Base-by-base conservation (phyloP, 30 jellyfish, hydroid and myxozoan species). In the Hydractinia symbiolongicarpus region DNA sequence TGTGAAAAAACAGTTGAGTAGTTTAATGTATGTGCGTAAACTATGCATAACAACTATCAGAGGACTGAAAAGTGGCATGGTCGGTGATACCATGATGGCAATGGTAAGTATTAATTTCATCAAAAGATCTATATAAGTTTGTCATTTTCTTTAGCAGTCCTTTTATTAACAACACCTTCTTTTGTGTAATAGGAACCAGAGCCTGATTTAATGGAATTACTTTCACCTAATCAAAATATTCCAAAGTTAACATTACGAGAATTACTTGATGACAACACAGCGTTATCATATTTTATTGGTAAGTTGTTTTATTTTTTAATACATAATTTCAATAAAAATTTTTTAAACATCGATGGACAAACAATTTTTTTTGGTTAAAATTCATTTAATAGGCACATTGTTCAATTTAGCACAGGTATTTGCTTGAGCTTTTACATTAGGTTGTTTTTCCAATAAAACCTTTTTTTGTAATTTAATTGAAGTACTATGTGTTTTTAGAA, bases 21-120 rank as follows among this genome's bases (percentile, higher is more conserved):
- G 98, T 58, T 68, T 93, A 66, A 84, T 93, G 96, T 93, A 86
- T 88, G 91, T 93, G 8, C 94, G 98, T 55, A 93, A 93, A 79
- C 96, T 93, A 71, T 93, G 98, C 78, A 94, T 88, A 16, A 67
- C 96, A 15, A 93, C 83, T 14, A 81, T 77, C 30, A 83, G 95
- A 73, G 84, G 95, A 9, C 85, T 93, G 70, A 93, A 84, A 83
- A 77, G 87, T 76, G 98, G 96, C 7, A 86, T 79, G 57, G 55
- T 72, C 9, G 88, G 86, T 15, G 96, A 83, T 10, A 58, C 86
- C 19, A 58, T 58, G 76, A 21, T 79, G 30, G n/a, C 87, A 61
- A 60, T 79, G 87, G 87, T 79, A 67, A 51, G 69, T 60, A 10
- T 8, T 50, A 51, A 10, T 73, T n/a, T 73, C 69, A 58, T 0